Base-by-base conservation (phyloP, 2,888 invertebrate species). In the Mongoloraphidia duomilia region DNA sequence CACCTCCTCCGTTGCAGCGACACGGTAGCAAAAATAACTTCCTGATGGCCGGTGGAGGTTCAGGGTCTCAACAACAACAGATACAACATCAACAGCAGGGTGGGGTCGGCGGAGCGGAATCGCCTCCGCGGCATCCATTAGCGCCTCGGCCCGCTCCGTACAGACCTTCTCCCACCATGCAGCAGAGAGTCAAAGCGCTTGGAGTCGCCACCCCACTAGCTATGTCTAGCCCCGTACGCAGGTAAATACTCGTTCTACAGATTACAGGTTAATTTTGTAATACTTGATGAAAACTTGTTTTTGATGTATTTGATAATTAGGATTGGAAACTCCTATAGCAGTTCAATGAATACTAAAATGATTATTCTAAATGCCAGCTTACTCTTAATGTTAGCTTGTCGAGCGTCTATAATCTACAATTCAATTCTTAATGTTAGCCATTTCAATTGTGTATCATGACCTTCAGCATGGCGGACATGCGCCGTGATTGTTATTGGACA, bases 191-290 rank as follows among this genome's bases (percentile, higher is more conserved):
- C 62, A 89, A 90, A 68, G 87, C 88, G 52, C 76, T 91, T 50
- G 91, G 91, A 46, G 88, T 91, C 57, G 88, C 91, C 51, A 91
- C 91, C 54, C 90, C 91, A 38, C 75, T 91, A 49, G 86, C 89
- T 9, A 77, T 89, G 74, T 85, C 80, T 72, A 89, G 88, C 71
- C 89, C 89, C 52, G 84, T 89, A 59, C 74, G 89, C 74, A 87
- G 89, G 89, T 89, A 77, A 69, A 26, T 26, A 26, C 6, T 26
- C 26, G 26, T 6, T 26, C 5, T 26, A 26, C 26, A 26, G 26
- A 26, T 26, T 26, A 26, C 26, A 26, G 26, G 6, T 26, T 26
- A 26, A 6, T 26, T 26, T 26, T 26, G 3, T 26, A 26, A 26
- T 26, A 26, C 3, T 26, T 26, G 26, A 26, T 6, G 6, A 26